These are phyloP conservation scores for Cettia cetti DNA, from an alignment of 2,113 vertebrate species.

Conservation along the genomic window DNA sequence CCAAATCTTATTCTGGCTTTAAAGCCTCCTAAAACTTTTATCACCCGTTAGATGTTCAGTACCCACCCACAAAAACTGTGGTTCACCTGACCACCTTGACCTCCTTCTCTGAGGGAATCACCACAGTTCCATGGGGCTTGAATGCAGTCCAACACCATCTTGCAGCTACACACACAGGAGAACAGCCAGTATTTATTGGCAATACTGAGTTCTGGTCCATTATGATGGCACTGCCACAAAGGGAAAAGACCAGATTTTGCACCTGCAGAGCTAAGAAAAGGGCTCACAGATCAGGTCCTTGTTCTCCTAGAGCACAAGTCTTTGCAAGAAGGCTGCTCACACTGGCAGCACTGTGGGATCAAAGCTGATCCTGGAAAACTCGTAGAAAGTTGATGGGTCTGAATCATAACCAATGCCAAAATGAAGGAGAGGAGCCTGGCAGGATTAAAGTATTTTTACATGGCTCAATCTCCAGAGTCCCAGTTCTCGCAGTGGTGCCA, in stretches of 20 bases:
- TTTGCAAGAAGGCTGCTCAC: background rate
- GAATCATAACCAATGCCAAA: background rate
- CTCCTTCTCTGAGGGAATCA: background rate
- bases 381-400: background rate
- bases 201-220: background rate
- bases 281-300: background rate
- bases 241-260: background rate
- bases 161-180: background rate
- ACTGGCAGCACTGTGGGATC: background rate
- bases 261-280: background rate
- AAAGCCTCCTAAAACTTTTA: background rate
- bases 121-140: rapidly evolving
- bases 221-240: background rate
- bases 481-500: background rate
- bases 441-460: background rate
- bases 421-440: background rate
- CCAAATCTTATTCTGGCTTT: background rate
- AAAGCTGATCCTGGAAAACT: background rate
- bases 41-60: background rate
- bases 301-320: background rate
- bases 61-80: background rate
- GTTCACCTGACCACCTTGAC: background rate
- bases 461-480: background rate
- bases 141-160: background rate
- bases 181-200: background rate